Evolutionary conservation across 2,797 vertebrate genomes (phyloP).

Genomic region (Sciurus carolinensis): DNA sequence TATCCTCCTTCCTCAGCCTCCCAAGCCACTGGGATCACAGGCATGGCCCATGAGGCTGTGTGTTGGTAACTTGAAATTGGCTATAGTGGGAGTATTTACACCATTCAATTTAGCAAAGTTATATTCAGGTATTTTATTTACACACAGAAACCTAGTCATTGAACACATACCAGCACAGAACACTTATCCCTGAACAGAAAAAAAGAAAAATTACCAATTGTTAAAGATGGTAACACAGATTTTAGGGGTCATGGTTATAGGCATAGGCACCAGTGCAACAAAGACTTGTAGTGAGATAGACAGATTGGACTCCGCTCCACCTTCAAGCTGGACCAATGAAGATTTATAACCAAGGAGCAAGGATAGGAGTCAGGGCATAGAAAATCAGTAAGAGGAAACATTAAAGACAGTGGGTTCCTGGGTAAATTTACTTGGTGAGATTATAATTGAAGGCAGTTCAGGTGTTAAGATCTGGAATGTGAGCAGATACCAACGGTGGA

Average conservation of each 20-base stretch:
- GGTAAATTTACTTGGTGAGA: background rate
- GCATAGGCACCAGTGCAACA: background rate
- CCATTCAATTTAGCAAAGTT: background rate
- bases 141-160: background rate
- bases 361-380: background rate
- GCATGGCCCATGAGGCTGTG: background rate
- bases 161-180: background rate
- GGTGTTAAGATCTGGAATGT: background rate
- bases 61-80: background rate
- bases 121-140: background rate
- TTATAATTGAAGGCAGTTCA: background rate
- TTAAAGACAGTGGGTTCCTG: background rate
- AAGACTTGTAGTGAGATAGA: accelerated
- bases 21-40: no score
- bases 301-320: background rate
- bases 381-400: background rate
- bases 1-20: no score
- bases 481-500: background rate
- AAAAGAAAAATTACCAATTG: background rate
- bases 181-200: background rate
- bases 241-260: background rate
- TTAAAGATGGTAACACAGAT: background rate
- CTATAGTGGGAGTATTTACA: background rate
- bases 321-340: background rate
- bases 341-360: background rate